Evolutionary conservation across 2,113 vertebrate genomes (phyloP).

Genomic region (Cephalopholis sonnerati): DNA sequence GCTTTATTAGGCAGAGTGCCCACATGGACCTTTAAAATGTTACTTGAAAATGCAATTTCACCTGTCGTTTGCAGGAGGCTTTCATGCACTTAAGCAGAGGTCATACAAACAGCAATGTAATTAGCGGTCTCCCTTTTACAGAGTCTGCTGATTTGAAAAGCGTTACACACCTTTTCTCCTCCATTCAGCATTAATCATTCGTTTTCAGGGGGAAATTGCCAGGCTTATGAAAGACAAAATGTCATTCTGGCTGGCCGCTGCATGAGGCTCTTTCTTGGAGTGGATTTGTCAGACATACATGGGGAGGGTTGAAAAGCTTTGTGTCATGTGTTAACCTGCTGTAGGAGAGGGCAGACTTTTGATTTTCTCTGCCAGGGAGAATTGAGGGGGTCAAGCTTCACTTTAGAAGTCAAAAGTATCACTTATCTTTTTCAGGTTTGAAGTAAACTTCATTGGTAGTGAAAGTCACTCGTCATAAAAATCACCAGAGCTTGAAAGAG

Average conservation of each 20-base stretch:
- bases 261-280: constrained; percentile 58
- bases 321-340: constrained; percentile 48
- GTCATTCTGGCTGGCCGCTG: constrained; percentile 60
- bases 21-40: constrained; percentile 82
- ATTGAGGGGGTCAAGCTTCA: constrained; percentile 24
- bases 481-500: not conserved
- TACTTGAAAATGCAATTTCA: constrained; percentile 85
- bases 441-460: not conserved
- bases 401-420: constrained; percentile 36
- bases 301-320: constrained; percentile 63
- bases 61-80: constrained; percentile 80
- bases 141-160: constrained; percentile 77
- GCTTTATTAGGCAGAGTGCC: constrained; percentile 85
- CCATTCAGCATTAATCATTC: constrained; percentile 75
- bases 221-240: constrained; percentile 69
- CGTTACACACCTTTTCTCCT: constrained; percentile 77
- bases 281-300: constrained; percentile 53
- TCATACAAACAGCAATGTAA: constrained; percentile 78
- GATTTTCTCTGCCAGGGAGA: constrained; percentile 33
- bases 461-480: not conserved
- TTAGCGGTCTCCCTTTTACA: constrained; percentile 78
- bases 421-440: not conserved
- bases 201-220: constrained; percentile 65
- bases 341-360: constrained; percentile 20
- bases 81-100: constrained; percentile 82